phyloP scores from a whole-genome alignment of 2,888 invertebrate genomes.

The Lepidocyrtoides sp. region DNA sequence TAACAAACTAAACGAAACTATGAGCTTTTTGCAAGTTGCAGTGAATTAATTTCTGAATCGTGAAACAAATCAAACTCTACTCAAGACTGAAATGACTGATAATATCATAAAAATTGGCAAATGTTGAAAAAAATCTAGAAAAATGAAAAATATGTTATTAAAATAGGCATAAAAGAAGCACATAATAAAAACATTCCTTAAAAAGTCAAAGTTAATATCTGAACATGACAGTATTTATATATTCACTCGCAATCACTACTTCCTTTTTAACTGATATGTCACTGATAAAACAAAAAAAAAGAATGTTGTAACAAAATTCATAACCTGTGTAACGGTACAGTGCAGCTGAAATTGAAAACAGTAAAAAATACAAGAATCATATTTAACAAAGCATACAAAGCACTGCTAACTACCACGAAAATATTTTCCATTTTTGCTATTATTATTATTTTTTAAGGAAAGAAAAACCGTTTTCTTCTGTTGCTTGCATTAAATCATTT shows the following conservation, averaged over 20 bases:
- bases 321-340: neutral
- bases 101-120: neutral
- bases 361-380: neutral
- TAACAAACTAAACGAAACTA: neutral
- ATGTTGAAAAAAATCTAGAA: neutral
- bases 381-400: neutral
- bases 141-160: too few species aligned
- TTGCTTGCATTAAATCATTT: neutral
- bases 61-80: neutral
- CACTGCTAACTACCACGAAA: neutral
- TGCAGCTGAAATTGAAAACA: constrained; percentile 42
- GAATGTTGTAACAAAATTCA: neutral
- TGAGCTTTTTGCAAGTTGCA: neutral
- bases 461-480: constrained; percentile 20
- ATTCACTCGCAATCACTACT: constrained; percentile 34
- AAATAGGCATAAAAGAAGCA: too few species aligned
- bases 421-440: constrained; percentile 22
- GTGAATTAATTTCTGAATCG: neutral
- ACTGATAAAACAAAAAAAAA: neutral
- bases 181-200: neutral
- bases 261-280: constrained; percentile 37
- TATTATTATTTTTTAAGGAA: neutral
- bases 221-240: constrained; percentile 23
- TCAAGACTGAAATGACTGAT: neutral
- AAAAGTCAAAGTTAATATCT: neutral